Percentiles rank a stretch among this genome's conserved stretches.
phyloP scores from a whole-genome alignment of 2,888 invertebrate genomes.

The Mimas tiliae region DNA sequence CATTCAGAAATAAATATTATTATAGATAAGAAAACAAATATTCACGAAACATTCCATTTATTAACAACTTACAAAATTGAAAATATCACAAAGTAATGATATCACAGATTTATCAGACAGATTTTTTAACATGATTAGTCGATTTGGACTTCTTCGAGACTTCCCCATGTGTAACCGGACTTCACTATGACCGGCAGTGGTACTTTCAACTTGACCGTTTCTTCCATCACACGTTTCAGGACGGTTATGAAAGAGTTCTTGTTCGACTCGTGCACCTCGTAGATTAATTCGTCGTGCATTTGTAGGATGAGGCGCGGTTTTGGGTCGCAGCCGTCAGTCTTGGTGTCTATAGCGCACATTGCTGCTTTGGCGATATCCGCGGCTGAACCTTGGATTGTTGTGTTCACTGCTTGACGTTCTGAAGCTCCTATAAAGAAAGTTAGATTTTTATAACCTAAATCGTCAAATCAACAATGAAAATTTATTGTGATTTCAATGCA shows the following conservation, averaged over 20 bases:
- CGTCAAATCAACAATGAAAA: not conserved
- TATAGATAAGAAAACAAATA: not conserved
- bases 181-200: slow-evolving; percentile 95
- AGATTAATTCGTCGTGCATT: slow-evolving; percentile 98
- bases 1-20: not conserved
- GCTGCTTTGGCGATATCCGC: slow-evolving; percentile 97
- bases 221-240: slow-evolving; percentile 92
- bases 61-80: slow-evolving; percentile 1
- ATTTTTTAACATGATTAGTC: slow-evolving; percentile 36
- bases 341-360: slow-evolving; percentile 90
- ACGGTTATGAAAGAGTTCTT: slow-evolving; percentile 84
- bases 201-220: slow-evolving; percentile 88
- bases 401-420: slow-evolving; percentile 98
- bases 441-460: not conserved
- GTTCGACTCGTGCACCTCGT: slow-evolving; percentile 90
- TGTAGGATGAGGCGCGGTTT: slow-evolving; percentile 91
- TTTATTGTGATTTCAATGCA: too few relatives aligned
- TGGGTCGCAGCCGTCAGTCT: slow-evolving; percentile 53
- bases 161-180: slow-evolving; percentile 93
- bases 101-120: slow-evolving; percentile 47
- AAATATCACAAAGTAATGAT: slow-evolving; percentile 42
- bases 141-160: slow-evolving; percentile 55
- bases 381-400: slow-evolving; percentile 98
- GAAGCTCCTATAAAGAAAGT: slow-evolving; percentile 86
- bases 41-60: slow-evolving; percentile 1